Base-by-base conservation (phyloP, 2,113 vertebrate species). In the Felis chaus region DNA sequence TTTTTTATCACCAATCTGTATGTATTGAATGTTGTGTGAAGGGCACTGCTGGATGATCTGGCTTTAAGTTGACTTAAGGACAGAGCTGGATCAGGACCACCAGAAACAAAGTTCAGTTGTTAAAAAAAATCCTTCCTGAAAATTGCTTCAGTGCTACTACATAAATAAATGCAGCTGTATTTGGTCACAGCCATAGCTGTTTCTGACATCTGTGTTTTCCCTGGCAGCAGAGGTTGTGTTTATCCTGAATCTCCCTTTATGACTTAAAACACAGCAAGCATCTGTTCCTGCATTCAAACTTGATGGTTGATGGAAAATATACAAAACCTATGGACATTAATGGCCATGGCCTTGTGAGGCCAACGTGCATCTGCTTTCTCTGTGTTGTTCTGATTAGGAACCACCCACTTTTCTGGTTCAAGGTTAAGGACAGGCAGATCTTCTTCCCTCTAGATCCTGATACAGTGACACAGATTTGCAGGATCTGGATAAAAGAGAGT, bases 281-380 rank as follows among this genome's bases (percentile, higher is more conserved):
- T 48, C 69, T 23, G 2, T 71, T 55, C 27, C 21, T 93, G 63
- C 68, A 39, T 78, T 95, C 25, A 87, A 79, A 36, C 45, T 91
- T 83, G 50, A 91, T 33, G n/a, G 94, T 45, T 80, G 31, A 66
- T 55, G 15, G 41, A 88, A 84, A 95, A 86, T 31, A 81, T 3
- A 36, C 74, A 87, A 63, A 89, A n/a, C 33, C 61, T 19, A 14
- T 25, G 39, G n/a, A 69, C 31, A n/a, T 9, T 61, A 10, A 61
- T 4, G 78, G 25, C 13, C 15, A 16, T 3, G 14, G 80, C 8
- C 3, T 0, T 0, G 8, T 3, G 39, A 25, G 18, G 57, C 57
- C 3, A 48, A 21, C n/a, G 45, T 87, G 68, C 61, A 16, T 36
- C 81, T 29, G 31, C n/a, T 55, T 48, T 68, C 36, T 69, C 53